These are phyloP conservation scores for Colossoma macropomum DNA, from an alignment of 2,113 vertebrate genomes.

Conservation along the genomic window DNA sequence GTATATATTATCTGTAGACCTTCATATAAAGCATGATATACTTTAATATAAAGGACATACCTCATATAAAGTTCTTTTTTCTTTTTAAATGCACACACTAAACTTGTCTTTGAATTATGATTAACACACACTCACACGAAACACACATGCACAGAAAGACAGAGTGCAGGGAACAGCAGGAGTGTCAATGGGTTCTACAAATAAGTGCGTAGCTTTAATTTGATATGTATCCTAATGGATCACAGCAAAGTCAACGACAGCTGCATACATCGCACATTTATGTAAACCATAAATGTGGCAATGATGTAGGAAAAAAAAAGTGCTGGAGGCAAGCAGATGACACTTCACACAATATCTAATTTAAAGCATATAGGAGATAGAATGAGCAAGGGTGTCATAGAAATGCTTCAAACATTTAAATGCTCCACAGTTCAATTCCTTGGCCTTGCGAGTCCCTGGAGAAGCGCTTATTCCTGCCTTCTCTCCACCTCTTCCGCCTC, in stretches of 20 bases:
- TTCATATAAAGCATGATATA: no score
- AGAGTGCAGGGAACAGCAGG: not conserved
- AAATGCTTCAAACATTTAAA: not conserved
- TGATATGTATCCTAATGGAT: conserved; percentile 9
- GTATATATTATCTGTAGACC: no score
- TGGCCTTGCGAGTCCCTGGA: conserved; percentile 6
- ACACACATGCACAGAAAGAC: not conserved
- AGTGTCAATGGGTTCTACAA: conserved; percentile 12
- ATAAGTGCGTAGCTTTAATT: conserved; percentile 34
- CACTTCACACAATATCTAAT: not conserved
- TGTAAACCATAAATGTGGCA: not conserved
- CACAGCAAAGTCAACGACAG: conserved; percentile 27
- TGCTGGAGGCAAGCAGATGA: not conserved
- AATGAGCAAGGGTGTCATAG: not conserved
- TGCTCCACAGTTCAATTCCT: not conserved
- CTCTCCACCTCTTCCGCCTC: conserved; percentile 39
- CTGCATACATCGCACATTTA: not conserved
- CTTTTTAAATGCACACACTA: no score
- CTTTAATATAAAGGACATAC: no score
- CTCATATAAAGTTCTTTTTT: no score
- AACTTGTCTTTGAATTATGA: no score
- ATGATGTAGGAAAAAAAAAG: not conserved
- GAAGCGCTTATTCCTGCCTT: conserved; percentile 37
- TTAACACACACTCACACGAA: no score
- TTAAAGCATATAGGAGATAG: not conserved